Evolutionary conservation across 2,888 invertebrate species (phyloP).

Genomic region (Drosophila picticornis): DNA sequence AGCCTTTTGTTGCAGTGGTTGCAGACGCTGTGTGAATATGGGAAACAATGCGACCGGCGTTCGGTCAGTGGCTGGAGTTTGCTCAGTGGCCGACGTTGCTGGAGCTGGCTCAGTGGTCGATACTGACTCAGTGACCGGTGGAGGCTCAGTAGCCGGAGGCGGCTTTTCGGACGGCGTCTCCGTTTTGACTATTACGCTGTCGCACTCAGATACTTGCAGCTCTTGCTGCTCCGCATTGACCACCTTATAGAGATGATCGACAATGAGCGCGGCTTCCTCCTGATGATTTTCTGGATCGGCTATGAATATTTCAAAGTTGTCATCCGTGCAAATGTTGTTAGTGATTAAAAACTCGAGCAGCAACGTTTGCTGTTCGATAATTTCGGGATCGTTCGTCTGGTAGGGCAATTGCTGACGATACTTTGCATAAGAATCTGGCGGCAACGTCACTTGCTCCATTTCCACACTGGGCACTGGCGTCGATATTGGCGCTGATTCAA

Average conservation of each 20-base stretch:
- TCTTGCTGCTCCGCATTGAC: conserved; percentile 59
- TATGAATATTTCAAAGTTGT: conserved; percentile 84
- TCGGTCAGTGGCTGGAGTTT: not conserved
- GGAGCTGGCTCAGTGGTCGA: not conserved
- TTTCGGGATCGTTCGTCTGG: conserved; percentile 79
- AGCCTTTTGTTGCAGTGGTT: conserved; percentile 66
- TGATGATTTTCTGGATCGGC: conserved; percentile 83
- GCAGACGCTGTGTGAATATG: conserved; percentile 76
- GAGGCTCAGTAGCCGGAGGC: not conserved
- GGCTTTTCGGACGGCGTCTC: not conserved
- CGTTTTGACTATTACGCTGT: not conserved
- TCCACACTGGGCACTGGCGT: not conserved
- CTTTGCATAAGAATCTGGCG: conserved; percentile 55
- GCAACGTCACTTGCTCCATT: not conserved
- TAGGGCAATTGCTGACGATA: conserved; percentile 82
- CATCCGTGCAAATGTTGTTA: conserved; percentile 84
- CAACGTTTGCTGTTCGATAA: conserved; percentile 82
- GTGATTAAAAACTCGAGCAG: conserved; percentile 83
- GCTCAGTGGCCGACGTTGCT: not conserved
- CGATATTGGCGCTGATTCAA: not conserved
- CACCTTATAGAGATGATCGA: conserved; percentile 80
- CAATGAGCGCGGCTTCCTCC: conserved; percentile 81
- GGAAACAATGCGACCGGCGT: conserved; percentile 84
- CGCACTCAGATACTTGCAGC: not conserved
- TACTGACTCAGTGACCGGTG: not conserved